phyloP scores from a whole-genome alignment of 1,140 invertebrate species.

The Colletes gigas region DNA sequence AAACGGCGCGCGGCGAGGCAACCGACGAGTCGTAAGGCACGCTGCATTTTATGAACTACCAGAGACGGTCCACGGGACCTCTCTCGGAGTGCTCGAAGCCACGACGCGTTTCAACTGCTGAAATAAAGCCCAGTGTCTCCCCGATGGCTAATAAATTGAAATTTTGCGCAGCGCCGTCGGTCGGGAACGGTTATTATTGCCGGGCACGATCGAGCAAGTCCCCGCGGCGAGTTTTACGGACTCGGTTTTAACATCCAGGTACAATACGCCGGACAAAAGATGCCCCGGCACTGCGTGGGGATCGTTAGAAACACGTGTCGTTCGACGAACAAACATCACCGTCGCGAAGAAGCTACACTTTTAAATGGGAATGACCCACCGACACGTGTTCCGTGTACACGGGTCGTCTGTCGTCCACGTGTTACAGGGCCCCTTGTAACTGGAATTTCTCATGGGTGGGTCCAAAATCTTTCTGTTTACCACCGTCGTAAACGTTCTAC shows the following conservation, averaged over 20 bases:
- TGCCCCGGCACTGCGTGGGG: neutral
- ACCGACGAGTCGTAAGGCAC: neutral
- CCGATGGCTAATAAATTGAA: neutral
- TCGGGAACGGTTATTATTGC: neutral
- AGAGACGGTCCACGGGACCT: neutral
- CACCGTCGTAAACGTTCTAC: neutral
- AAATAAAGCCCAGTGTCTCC: neutral
- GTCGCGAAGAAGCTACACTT: too few relatives aligned
- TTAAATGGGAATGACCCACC: conserved; percentile 1
- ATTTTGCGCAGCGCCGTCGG: neutral
- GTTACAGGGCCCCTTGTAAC: neutral
- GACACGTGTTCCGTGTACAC: neutral
- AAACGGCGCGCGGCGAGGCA: neutral
- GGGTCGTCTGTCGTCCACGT: conserved; percentile 2
- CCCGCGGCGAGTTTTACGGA: neutral
- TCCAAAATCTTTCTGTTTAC: neutral
- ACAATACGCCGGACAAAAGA: neutral
- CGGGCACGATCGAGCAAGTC: neutral
- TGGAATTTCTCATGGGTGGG: neutral
- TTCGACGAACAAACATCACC: neutral
- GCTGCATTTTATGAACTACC: neutral
- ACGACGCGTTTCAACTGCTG: neutral
- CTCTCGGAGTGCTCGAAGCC: neutral
- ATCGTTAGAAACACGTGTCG: neutral
- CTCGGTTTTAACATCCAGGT: neutral